Evolutionary conservation across 92 coral and sea anemone species (phyloP).

Genomic region (Umimayanthus chanpuru): DNA sequence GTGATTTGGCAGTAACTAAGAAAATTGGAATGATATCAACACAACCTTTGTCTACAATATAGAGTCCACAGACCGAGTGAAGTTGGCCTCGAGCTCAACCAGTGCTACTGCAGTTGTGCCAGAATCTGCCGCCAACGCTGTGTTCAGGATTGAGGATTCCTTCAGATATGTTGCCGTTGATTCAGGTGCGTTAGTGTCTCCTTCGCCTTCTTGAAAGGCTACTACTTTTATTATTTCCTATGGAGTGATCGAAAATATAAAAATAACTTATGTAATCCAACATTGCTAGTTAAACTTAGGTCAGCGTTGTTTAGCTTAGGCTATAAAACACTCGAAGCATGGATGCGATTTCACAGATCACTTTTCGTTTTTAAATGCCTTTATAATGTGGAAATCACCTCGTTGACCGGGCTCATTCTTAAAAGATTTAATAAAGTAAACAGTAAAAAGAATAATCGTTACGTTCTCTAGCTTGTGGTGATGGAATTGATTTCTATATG

Average conservation of each 20-base stretch:
- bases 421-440: no score
- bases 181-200: constrained; percentile 51
- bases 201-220: neutral
- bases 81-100: constrained; percentile 54
- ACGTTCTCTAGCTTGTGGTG: no score
- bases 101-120: constrained; percentile 68
- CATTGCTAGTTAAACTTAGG: no score
- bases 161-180: constrained; percentile 63
- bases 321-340: no score
- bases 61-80: constrained; percentile 61
- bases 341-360: no score
- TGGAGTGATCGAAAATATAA: neutral
- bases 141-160: constrained; percentile 69
- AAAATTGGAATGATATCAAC: neutral
- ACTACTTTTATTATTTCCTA: neutral
- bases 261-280: no score
- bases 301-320: no score
- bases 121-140: constrained; percentile 91
- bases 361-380: no score
- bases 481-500: no score
- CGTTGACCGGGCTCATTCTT: no score
- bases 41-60: neutral
- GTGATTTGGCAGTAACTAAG: neutral
- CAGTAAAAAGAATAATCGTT: no score
- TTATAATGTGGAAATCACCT: no score